Base-by-base conservation (phyloP, 2,888 invertebrate species). In the Lathronympha strigana region DNA sequence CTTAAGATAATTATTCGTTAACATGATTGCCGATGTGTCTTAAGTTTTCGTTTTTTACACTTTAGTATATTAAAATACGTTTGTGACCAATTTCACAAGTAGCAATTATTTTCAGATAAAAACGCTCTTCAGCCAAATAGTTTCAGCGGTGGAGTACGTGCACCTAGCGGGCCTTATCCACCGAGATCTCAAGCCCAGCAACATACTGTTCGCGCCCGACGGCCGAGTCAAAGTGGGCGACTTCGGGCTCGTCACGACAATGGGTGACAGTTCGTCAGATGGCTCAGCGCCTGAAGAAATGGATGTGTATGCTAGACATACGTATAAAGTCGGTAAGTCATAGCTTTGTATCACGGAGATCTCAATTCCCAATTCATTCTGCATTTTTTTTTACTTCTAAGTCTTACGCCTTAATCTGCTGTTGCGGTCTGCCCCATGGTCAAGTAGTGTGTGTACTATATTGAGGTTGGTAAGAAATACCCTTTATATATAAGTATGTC, bases 181-280 rank as follows among this genome's bases (percentile, higher is more conserved):
- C 84, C 94, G 99, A 53, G 99, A 99, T 88, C 93, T 99, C 40
- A 99, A 99, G 92, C 97, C 97, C 76, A 90, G 86, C 66, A 90
- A 87, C 68, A 88, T 90, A 31, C 97, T 99, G 88, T 99, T 99
- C 86, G 96, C 98, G 0, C 93, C 95, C 71, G 97, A 98, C 83
- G 97, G 97, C 0, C 73, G 82, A 2, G 95, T 99, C 8, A 99
- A 99, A 93, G 97, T 99, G 62, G 99, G 99, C 0, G 99, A 99
- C 90, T 99, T 99, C 90, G 99, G 99, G 0, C 93, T 99, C n/a
- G 99, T 98, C 11, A 98, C 99, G 4, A 95, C 96, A 21, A 96
- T 97, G 93, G 77, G 73, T 0, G 92, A 92, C 36, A 79, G 77
- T 17, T 80, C 86, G 0, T 79, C 77, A 13, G 87, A 84, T 17